A percentile compares a stretch with the other conserved stretches of the same genome.
phyloP scores from a whole-genome alignment of 92 coral and sea anemone species.

The Ricordea florida region DNA sequence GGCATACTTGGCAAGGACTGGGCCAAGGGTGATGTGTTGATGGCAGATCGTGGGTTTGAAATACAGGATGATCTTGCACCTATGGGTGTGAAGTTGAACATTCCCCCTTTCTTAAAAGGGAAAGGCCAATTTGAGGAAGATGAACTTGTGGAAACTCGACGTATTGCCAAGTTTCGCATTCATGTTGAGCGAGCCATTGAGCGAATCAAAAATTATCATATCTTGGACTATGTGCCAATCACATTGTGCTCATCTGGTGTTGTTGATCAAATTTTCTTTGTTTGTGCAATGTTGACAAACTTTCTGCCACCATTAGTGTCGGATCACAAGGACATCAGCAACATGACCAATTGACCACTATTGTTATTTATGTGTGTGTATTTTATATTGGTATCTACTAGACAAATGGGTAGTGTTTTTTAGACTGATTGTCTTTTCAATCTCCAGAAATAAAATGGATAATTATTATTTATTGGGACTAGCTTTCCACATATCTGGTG shows the following conservation, averaged over 20 bases:
- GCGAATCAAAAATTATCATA: slow-evolving; percentile 43
- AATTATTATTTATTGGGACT: slow-evolving; percentile 11
- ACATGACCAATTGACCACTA: slow-evolving; percentile 4
- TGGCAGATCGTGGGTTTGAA: slow-evolving; percentile 45
- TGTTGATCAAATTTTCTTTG: slow-evolving; percentile 51
- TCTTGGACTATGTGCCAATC: slow-evolving; percentile 47
- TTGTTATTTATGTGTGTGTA: slow-evolving; percentile 11
- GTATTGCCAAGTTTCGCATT: slow-evolving; percentile 40
- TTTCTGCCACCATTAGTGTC: slow-evolving; percentile 57
- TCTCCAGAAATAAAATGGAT: slow-evolving; percentile 11
- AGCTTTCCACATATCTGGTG: slow-evolving; percentile 20
- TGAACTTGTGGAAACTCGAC: slow-evolving; percentile 41
- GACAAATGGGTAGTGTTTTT: slow-evolving; percentile 31
- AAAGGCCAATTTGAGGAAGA: slow-evolving; percentile 37
- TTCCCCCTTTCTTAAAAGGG: slow-evolving; percentile 39
- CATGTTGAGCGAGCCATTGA: slow-evolving; percentile 61
- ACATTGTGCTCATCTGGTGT: slow-evolving; percentile 49
- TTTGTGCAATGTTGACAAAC: slow-evolving; percentile 49
- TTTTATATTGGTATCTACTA: slow-evolving; percentile 22
- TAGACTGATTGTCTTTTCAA: slow-evolving; percentile 33
- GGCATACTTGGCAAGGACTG: slow-evolving; percentile 51
- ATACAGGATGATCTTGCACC: slow-evolving; percentile 48
- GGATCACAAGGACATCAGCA: slow-evolving; percentile 25
- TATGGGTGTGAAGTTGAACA: slow-evolving; percentile 31
- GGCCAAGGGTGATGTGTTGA: slow-evolving; percentile 46